These are phyloP conservation scores for Pseudorasbora parva DNA, from an alignment of 2,113 vertebrate species.

Conservation along the genomic window DNA sequence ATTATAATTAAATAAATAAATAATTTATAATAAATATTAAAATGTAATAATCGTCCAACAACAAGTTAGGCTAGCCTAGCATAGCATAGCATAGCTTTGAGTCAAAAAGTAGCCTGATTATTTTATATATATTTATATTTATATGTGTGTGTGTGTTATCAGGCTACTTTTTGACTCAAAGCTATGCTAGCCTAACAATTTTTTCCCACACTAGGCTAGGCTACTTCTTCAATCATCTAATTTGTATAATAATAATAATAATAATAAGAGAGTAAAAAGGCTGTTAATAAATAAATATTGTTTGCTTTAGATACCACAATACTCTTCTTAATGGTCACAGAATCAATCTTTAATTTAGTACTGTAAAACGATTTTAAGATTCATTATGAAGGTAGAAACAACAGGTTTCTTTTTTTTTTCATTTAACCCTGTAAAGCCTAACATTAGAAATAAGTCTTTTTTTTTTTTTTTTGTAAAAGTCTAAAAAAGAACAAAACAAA, in stretches of 20 bases:
- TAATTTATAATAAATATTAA: neutral
- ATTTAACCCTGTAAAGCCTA: no score
- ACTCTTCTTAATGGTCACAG: neutral
- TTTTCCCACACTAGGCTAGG: neutral
- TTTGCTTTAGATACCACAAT: neutral
- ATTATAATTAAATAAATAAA: neutral
- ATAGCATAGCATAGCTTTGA: neutral
- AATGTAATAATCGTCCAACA: neutral
- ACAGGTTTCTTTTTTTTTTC: no score
- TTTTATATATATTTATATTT: no score
- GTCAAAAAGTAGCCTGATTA: neutral
- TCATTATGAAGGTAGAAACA: neutral
- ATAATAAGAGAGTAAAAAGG: no score
- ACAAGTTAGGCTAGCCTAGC: neutral
- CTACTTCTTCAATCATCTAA: neutral
- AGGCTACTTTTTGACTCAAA: no score
- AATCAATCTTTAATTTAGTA: neutral
- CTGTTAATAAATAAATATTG: neutral
- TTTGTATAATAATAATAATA: neutral
- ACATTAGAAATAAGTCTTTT: no score
- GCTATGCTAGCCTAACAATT: no score
- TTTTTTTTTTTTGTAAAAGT: no score
- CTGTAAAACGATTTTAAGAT: neutral
- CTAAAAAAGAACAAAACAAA: no score
- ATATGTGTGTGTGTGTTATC: no score